Evolutionary conservation across 2,888 invertebrate genomes (phyloP), one percentile per base, ranked within the genome.

Genomic region (Meteorus colon): DNA sequence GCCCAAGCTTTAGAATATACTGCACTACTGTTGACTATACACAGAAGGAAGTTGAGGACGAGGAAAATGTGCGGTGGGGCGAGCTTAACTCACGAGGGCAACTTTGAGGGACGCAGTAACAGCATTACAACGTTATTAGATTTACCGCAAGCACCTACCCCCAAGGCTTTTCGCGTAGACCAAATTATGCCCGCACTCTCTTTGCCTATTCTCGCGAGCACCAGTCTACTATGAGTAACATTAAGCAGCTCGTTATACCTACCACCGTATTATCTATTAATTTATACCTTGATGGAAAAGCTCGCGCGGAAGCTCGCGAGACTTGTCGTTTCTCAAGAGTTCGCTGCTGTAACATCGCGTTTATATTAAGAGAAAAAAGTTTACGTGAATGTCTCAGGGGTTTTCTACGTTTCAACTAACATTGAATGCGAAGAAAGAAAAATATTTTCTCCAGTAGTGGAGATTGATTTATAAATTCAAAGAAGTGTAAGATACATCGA

Each of bases 121-220:
- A 86, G 85, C 86, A 87, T 89, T 89, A 89, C 86, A 86, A 86
- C 87, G 84, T 89, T 89, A 89, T 89, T 89, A 88, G 89, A 89
- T 89, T 88, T 88, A 88, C 89, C 89, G 86, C 88, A 88, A 88
- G 88, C 88, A 87, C 88, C 88, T 88, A 87, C 86, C 83, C 81
- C 82, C 80, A 83, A 85, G 86, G 84, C 81, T 80, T 80, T 81
- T 80, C 55, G 78, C 83, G 75, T 76, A 77, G 59, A 80, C 77
- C 77, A 66, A 81, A 81, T 81, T 77, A 80, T 76, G 75, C 76
- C 76, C 77, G 27, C 55, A 60, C 72, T 62, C 79, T 81, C 82
- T 55, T n/a, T 48, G n/a, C 48, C 48, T 48, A n/a, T 8, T 55
- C 55, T 55, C 19, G n/a, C 19, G 55, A 55, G 55, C 79, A 81